These are phyloP conservation scores for Colius striatus DNA, from an alignment of 2,113 vertebrate genomes.

Conservation along the genomic window DNA sequence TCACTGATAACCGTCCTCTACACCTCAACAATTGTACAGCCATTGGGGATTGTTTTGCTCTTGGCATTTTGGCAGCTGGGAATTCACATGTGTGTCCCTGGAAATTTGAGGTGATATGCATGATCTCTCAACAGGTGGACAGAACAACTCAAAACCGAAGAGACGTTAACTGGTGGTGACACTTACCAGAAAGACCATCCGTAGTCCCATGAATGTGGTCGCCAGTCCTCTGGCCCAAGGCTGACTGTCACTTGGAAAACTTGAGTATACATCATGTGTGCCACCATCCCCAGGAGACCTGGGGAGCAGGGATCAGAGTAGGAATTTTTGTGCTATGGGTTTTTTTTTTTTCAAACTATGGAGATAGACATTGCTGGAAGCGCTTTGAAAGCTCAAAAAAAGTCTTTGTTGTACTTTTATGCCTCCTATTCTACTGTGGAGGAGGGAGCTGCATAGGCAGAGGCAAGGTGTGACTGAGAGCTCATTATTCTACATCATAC, in stretches of 20 bases:
- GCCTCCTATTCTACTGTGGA: slow-evolving; percentile 37
- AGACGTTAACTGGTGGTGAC: neutral
- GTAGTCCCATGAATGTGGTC: slow-evolving; percentile 92
- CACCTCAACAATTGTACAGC: rapidly evolving
- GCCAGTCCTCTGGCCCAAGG: slow-evolving; percentile 94
- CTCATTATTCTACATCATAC: slow-evolving; percentile 36
- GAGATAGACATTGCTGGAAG: slow-evolving; percentile 5
- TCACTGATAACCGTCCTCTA: neutral
- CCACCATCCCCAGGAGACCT: slow-evolving; percentile 96
- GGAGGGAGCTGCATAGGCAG: slow-evolving; percentile 58
- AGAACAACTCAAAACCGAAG: neutral
- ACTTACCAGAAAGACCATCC: slow-evolving; percentile 96
- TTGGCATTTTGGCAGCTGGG: neutral
- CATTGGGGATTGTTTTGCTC: neutral
- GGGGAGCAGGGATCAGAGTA: slow-evolving; percentile 30
- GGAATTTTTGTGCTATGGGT: neutral
- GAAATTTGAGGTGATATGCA: neutral
- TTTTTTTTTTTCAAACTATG: neutral
- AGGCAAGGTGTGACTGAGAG: slow-evolving; percentile 54
- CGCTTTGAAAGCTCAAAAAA: slow-evolving; percentile 12
- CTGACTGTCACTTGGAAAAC: slow-evolving; percentile 95
- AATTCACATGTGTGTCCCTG: neutral
- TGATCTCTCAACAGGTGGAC: neutral
- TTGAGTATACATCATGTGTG: slow-evolving; percentile 95
- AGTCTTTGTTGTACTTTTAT: slow-evolving; percentile 40